These are phyloP conservation scores for Orussus abietinus DNA, from an alignment of 1,140 invertebrate species.

Conservation along the genomic window DNA sequence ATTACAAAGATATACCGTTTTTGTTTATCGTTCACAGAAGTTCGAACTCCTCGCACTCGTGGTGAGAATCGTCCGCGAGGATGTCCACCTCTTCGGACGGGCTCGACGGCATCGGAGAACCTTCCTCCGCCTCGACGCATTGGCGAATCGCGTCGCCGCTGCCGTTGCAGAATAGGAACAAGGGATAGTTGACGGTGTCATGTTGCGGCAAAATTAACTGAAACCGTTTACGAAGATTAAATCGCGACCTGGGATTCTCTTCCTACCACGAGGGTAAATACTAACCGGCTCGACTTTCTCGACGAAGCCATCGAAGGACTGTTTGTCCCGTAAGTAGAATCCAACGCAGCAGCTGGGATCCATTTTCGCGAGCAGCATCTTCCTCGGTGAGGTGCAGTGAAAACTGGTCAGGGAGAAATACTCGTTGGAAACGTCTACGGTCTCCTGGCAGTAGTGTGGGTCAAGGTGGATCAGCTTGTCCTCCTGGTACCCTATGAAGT, in stretches of 20 bases:
- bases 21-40: conserved; percentile 21
- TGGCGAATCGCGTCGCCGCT: conserved; percentile 58
- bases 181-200: conserved; percentile 66
- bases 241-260: too few species aligned
- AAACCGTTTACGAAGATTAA: too few species aligned
- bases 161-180: conserved; percentile 75
- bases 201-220: conserved; percentile 61
- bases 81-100: conserved; percentile 51
- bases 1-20: too few species aligned
- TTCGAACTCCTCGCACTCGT: conserved; percentile 72
- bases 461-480: conserved; percentile 88
- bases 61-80: conserved; percentile 60
- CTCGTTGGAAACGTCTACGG: conserved; percentile 73
- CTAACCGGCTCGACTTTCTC: conserved; percentile 63
- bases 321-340: conserved; percentile 77
- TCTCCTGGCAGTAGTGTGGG: conserved; percentile 90
- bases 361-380: conserved; percentile 82
- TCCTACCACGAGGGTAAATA: too few species aligned
- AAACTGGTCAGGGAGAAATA: conserved; percentile 73
- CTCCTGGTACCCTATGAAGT: conserved; percentile 90
- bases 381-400: conserved; percentile 83
- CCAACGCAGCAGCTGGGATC: conserved; percentile 91
- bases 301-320: conserved; percentile 74
- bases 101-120: conserved; percentile 54
- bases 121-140: conserved; percentile 55